A percentile compares a stretch with the other conserved stretches of the same genome.
These are phyloP conservation scores for Phaedon cochleariae DNA, from an alignment of 2,888 invertebrate genomes.

Conservation along the genomic window DNA sequence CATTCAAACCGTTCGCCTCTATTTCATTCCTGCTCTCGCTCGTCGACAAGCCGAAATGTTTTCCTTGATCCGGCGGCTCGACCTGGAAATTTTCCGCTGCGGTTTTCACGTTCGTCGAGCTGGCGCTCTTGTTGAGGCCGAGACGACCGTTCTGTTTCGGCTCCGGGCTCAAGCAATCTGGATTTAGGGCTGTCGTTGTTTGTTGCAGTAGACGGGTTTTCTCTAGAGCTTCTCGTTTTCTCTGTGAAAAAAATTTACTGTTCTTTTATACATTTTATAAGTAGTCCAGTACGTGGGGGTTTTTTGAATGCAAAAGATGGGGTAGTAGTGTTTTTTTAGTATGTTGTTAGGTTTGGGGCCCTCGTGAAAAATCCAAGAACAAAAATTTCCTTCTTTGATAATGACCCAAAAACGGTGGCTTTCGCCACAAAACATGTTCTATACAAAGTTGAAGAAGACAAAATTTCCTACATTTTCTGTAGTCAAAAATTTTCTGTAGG, in stretches of 20 bases:
- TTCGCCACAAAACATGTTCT: too few species aligned
- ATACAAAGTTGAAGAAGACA: too few species aligned
- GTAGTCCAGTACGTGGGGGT: too few species aligned
- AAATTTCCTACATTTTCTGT: too few species aligned
- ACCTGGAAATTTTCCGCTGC: conserved; percentile 46
- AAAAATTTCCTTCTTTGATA: too few species aligned
- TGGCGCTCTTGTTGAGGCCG: conserved; percentile 56
- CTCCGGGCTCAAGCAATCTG: conserved; percentile 57
- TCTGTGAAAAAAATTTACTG: conserved; percentile 44
- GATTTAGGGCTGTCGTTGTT: conserved; percentile 46
- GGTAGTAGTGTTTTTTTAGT: too few species aligned
- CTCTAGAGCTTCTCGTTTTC: conserved; percentile 61
- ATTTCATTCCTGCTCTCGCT: conserved; percentile 58
- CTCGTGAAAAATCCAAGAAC: too few species aligned
- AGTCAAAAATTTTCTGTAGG: too few species aligned
- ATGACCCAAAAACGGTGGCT: too few species aligned
- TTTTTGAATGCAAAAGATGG: too few species aligned
- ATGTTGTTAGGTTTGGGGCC: too few species aligned
- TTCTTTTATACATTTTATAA: too few species aligned
- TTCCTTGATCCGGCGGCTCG: conserved; percentile 43
- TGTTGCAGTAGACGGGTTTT: conserved; percentile 58
- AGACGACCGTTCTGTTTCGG: conserved; percentile 45
- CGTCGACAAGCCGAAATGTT: conserved; percentile 51
- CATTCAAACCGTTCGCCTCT: conserved; percentile 49
- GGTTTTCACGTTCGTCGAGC: conserved; percentile 53